Base-by-base conservation (phyloP, 2,797 vertebrate species). In the Cossypha caffra region DNA sequence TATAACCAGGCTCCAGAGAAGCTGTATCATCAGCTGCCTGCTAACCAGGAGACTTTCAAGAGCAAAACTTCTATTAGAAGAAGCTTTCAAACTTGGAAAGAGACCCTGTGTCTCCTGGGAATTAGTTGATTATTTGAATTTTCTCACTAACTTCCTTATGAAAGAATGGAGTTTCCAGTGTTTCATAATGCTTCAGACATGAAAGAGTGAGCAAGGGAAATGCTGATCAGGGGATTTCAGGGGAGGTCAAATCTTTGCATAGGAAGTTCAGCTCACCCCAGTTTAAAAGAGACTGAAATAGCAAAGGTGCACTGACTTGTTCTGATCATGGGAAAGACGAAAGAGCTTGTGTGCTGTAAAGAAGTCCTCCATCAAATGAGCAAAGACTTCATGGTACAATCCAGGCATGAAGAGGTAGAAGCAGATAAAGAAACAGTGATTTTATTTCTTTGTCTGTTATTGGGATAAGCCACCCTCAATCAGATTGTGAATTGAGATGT, bases 151-250 rank as follows among this genome's bases (percentile, higher is more conserved):
- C 79, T 95, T 96, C 74, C 59, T 76, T 52, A 26, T 91, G 87
- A 85, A 84, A 84, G 73, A 47, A 84, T n/a, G 51, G 86, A 54
- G 79, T 96, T 94, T 91, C 76, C 63, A 84, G 73, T 42, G 63
- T 86, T 90, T 86, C 88, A 86, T 88, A 94, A 86, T 75, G 45
- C 76, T 52, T 95, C 55, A 5, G 17, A 83, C 76, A 79, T 91
- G 82, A 95, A 96, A 95, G 73, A 78, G 58, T 0, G 1, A 88
- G 73, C 59, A 63, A 76, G 80, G 80, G 77, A 93, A 97, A 95
- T 95, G 85, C 96, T 96, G 96, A 95, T 95, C 55, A 86, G 88
- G 90, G 91, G 45, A 73, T 91, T 91, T 90, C 35, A 33, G 48
- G 48, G 88, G 88, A 96, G 96, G 89, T 95, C 91, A 91, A 69